phyloP scores from a whole-genome alignment of 2,113 vertebrate species.

The Chitala chitala region DNA sequence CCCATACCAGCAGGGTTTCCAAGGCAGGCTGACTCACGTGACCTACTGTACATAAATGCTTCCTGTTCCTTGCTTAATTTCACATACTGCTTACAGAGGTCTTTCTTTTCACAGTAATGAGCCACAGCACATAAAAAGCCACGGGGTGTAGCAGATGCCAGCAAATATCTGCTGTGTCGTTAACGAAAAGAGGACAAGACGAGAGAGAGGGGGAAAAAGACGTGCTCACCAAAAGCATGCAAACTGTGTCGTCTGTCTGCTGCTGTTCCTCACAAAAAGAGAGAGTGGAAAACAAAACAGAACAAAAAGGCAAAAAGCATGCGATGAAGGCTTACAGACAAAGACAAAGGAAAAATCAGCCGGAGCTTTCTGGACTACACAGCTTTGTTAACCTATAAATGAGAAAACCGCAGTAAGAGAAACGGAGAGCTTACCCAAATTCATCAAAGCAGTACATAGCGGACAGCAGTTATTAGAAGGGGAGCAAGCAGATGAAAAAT shows the following conservation, averaged over 20 bases:
- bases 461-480: constrained; percentile 57
- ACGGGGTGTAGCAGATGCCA: too few species aligned
- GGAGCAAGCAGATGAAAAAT: constrained; percentile 9
- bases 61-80: too few species aligned
- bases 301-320: not conserved
- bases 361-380: not conserved
- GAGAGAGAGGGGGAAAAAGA: not conserved
- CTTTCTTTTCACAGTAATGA: too few species aligned
- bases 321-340: not conserved
- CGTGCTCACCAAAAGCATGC: constrained; percentile 14
- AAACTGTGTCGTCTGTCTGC: constrained; percentile 18
- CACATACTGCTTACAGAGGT: too few species aligned
- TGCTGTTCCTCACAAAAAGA: constrained; percentile 15
- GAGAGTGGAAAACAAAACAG: not conserved
- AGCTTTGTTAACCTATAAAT: not conserved
- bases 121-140: too few species aligned
- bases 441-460: constrained; percentile 80
- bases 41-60: too few species aligned
- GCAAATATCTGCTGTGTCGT: not conserved
- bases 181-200: not conserved
- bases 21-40: too few species aligned
- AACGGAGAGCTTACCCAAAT: constrained; percentile 68
- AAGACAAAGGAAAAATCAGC: not conserved
- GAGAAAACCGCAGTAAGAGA: not conserved
- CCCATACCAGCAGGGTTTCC: too few species aligned